phyloP scores from a whole-genome alignment of 2,113 vertebrate genomes.

The Nothocercus nigrocapillus region DNA sequence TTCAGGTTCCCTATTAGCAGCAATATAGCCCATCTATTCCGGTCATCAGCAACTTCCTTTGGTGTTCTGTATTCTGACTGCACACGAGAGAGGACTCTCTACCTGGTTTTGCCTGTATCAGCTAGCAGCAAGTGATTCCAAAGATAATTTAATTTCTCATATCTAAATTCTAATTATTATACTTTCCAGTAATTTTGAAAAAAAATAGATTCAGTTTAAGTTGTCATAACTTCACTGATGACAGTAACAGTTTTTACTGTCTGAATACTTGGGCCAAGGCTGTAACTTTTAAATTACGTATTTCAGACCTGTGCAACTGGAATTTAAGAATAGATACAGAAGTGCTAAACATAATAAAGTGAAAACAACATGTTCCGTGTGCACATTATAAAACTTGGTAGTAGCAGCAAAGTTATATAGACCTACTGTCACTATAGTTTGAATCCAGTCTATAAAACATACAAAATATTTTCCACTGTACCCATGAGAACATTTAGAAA shows the following conservation, averaged over 20 bases:
- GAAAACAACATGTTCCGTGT: neutral
- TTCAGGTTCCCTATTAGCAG: slow-evolving; percentile 53
- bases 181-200: neutral
- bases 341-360: neutral
- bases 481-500: neutral
- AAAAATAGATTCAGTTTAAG: neutral
- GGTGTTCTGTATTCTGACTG: neutral
- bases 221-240: neutral
- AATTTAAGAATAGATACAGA: neutral
- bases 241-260: neutral
- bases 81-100: neutral
- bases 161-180: slow-evolving; percentile 17
- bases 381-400: neutral
- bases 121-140: slow-evolving; percentile 14
- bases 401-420: neutral
- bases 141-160: neutral
- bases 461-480: neutral
- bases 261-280: neutral
- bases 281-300: neutral
- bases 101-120: neutral
- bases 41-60: slow-evolving; percentile 30
- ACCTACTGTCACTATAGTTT: neutral
- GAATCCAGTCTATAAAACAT: neutral
- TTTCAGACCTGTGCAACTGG: neutral
- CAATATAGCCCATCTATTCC: slow-evolving; percentile 37